A percentile compares a stretch with the other conserved stretches of the same genome.
phyloP scores from a whole-genome alignment of 1,140 invertebrate species.

The Papilio aristodemus region DNA sequence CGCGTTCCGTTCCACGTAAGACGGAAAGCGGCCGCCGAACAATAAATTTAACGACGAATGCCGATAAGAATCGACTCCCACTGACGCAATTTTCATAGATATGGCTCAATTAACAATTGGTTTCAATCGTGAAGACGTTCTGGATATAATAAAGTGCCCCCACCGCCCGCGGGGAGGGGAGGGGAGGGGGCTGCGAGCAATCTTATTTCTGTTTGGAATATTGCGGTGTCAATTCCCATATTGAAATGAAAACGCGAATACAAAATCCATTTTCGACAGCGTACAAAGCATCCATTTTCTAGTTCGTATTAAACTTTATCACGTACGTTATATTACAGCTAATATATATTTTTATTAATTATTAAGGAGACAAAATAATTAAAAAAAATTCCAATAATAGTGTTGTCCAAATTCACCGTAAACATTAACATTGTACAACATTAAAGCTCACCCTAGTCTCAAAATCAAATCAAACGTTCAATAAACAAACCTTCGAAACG shows the following conservation, averaged over 20 bases:
- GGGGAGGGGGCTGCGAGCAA: conserved; percentile 61
- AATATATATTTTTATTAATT: too few species aligned
- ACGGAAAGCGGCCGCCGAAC: conserved; percentile 55
- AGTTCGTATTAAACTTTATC: conserved; percentile 11
- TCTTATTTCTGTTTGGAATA: conserved; percentile 80
- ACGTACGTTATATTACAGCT: background rate
- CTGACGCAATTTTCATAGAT: conserved; percentile 77
- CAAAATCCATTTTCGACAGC: conserved; percentile 52
- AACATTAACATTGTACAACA: background rate
- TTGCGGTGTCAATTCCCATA: conserved; percentile 78
- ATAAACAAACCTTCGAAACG: conserved; percentile 50
- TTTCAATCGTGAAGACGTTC: conserved; percentile 78
- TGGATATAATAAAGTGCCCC: conserved; percentile 73
- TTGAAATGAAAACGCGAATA: conserved; percentile 69
- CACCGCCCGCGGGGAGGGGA: conserved; percentile 31
- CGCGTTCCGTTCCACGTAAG: conserved; percentile 48
- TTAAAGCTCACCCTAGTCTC: conserved; percentile 40
- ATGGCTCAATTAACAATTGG: conserved; percentile 80
- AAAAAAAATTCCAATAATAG: too few species aligned
- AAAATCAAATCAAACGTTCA: conserved; percentile 48
- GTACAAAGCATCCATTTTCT: conserved; percentile 19
- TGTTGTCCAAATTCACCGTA: conserved; percentile 28
- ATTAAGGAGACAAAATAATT: too few species aligned
- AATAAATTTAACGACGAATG: conserved; percentile 74
- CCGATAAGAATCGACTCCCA: conserved; percentile 73